Conservation (phyloP, 2,888 invertebrate species). For the Coenonympha arcania region DNA sequence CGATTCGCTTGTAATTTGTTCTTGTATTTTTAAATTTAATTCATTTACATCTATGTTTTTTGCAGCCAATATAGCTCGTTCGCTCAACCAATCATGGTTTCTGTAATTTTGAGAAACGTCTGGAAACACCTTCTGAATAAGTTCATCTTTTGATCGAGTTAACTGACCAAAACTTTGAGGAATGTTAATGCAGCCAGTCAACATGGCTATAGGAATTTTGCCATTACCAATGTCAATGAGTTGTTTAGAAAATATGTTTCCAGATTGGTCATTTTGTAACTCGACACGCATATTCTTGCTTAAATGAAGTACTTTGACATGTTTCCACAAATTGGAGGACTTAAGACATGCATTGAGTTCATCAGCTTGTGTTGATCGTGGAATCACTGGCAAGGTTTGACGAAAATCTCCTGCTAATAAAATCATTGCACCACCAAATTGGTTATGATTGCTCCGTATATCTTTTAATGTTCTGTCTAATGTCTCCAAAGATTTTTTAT, state of each 20-base stretch:
- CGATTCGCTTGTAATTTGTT: no score
- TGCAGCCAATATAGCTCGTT: constrained; percentile 25
- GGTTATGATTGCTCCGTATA: constrained; percentile 27
- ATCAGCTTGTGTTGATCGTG: constrained; percentile 28
- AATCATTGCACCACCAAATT: constrained; percentile 24
- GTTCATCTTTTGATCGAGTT: constrained; percentile 24
- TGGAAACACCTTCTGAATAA: constrained; percentile 26
- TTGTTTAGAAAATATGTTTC: constrained; percentile 29
- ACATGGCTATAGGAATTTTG: constrained; percentile 24
- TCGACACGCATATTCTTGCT: constrained; percentile 26
- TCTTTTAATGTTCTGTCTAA: constrained; percentile 27
- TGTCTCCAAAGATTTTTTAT: constrained; percentile 25
- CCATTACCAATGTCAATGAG: constrained; percentile 25
- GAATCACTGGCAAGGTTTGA: constrained; percentile 26
- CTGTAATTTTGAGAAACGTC: constrained; percentile 23
- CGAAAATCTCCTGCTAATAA: constrained; percentile 27
- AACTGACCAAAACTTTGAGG: constrained; percentile 26
- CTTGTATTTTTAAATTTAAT: no score
- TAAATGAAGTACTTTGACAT: constrained; percentile 26
- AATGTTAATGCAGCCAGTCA: constrained; percentile 25
- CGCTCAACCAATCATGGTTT: constrained; percentile 24
- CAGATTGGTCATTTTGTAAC: constrained; percentile 30
- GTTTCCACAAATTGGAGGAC: constrained; percentile 30
- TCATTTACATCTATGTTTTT: constrained; percentile 25
- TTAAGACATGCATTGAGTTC: constrained; percentile 31